Evolutionary conservation across 2,113 vertebrate species (phyloP).

Genomic region (Nycticryphes semicollaris): DNA sequence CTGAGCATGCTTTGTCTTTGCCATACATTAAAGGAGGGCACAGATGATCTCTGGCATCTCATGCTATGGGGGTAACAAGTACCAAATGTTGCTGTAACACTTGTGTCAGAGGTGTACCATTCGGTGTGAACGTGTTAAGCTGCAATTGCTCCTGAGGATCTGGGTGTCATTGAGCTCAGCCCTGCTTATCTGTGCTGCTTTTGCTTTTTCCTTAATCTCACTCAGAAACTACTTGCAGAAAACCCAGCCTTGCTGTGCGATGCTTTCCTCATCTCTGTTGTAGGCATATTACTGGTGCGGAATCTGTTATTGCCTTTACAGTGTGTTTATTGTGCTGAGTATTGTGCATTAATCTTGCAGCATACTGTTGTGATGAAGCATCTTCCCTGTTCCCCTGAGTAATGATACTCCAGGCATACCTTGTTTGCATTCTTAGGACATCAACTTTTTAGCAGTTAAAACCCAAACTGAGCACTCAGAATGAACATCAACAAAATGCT

Average conservation of each 20-base stretch:
- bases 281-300: background rate
- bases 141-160: background rate
- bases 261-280: background rate
- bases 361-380: background rate
- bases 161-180: background rate
- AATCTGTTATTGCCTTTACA: background rate
- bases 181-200: background rate
- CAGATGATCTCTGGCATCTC: constrained; percentile 27
- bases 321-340: background rate
- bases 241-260: background rate
- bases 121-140: background rate
- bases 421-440: background rate
- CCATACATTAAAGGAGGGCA: background rate
- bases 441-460: background rate
- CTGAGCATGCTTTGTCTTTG: background rate
- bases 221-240: background rate
- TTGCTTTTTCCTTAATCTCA: background rate
- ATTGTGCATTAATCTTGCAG: background rate
- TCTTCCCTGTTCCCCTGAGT: background rate
- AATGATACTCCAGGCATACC: background rate
- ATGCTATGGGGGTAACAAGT: background rate
- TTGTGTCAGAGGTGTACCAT: constrained; percentile 4
- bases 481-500: background rate
- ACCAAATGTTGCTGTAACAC: constrained; percentile 30
- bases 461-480: background rate